Base-by-base conservation (phyloP, 1,140 invertebrate genomes). In the Pachyrhynchus sulphureomaculatus region DNA sequence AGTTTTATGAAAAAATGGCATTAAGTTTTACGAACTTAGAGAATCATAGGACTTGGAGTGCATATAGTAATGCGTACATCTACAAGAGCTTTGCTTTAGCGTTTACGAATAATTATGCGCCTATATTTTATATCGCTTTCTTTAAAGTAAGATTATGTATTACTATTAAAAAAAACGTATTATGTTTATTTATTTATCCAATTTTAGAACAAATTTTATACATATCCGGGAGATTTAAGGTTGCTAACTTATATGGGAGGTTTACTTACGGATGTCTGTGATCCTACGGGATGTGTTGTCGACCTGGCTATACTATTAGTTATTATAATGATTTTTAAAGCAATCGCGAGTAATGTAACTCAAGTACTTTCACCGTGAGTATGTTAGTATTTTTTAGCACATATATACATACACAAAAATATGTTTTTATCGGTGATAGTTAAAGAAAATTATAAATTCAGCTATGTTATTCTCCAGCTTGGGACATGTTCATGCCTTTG, bases 101-200 rank as follows among this genome's bases (percentile, higher is more conserved):
- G 79, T 99, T 98, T 80, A 90, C 98, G 24, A 99, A 99, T 77
- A 98, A 96, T 76, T 99, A 98, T 77, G 90, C 94, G 12, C 95
- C 94, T 0, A 92, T 98, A 72, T 95, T 99, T 80, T 99, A 99
- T 74, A 94, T 99, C 68, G 96, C 95, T 0, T 98, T 99, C 78
- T 88, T 98, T 64, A 98, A 98, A 76, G 96, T 73, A 54, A 20
- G 20, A 5, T 20, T 37, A 18, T 5, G 5, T 15, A n/a, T 41
- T 8, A 41, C 2, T 41, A 8, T n/a, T n/a, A n/a, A n/a, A n/a
- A n/a, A n/a, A n/a, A n/a, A n/a, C n/a, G n/a, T n/a, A n/a, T n/a
- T n/a, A n/a, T n/a, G n/a, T n/a, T n/a, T n/a, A n/a, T n/a, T n/a
- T n/a, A n/a, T n/a, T n/a, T n/a, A n/a, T n/a, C n/a, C n/a, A 41